Conservation (phyloP, 2,113 vertebrate genomes). For the Indicator maculatus region DNA sequence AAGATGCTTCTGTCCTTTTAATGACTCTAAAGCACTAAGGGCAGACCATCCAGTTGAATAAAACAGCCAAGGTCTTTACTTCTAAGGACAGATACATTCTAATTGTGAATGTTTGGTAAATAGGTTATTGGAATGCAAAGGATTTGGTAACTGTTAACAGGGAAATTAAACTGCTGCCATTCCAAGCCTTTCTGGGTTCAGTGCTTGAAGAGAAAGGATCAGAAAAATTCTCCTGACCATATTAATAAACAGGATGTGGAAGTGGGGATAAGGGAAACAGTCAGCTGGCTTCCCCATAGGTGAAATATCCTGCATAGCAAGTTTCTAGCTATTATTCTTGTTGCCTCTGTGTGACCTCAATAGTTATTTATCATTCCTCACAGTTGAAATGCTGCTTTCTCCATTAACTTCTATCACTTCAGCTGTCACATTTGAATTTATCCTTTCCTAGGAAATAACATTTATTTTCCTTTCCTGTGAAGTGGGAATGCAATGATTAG, state of each 20-base stretch:
- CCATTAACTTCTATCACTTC: conserved; percentile 37
- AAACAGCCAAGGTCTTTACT: not conserved
- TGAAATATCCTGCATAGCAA: not conserved
- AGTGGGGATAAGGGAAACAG: not conserved
- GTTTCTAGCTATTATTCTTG: not conserved
- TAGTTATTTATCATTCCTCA: not conserved
- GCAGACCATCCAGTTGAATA: not conserved
- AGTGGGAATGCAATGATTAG: not conserved
- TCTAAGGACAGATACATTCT: not conserved
- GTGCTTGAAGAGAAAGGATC: not conserved
- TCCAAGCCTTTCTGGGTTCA: not conserved
- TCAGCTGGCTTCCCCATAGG: not conserved
- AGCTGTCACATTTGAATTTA: conserved; percentile 10
- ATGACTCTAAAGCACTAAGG: not conserved
- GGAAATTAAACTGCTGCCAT: not conserved
- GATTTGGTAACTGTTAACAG: not conserved
- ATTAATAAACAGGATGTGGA: not conserved
- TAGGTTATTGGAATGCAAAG: not conserved
- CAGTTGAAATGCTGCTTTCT: not conserved
- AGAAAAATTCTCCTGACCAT: not conserved
- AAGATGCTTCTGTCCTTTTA: not conserved
- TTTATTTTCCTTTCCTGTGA: not conserved
- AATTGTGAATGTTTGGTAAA: not conserved
- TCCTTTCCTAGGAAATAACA: not conserved
- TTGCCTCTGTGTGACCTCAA: not conserved